phyloP scores from a whole-genome alignment of 2,888 invertebrate species.

The Pachydiplax longipennis region DNA sequence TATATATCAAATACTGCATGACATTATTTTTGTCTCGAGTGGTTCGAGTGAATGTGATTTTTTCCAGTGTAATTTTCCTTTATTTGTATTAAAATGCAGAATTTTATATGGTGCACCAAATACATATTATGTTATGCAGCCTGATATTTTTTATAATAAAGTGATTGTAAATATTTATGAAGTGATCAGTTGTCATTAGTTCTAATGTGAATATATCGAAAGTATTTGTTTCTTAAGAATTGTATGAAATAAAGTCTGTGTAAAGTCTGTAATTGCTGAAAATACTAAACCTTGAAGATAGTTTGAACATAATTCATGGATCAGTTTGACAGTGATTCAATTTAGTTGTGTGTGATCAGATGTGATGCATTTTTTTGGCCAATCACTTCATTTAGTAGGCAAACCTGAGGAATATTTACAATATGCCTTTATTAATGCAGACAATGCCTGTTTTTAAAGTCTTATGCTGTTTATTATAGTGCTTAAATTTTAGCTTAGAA shows the following conservation, averaged over 20 bases:
- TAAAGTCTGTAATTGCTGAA: background rate
- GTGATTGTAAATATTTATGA: background rate
- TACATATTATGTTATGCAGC: conserved; percentile 33
- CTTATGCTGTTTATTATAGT: too few relatives aligned
- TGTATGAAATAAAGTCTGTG: background rate
- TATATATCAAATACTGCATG: conserved; percentile 3
- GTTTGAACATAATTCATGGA: background rate
- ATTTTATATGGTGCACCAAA: conserved; percentile 28
- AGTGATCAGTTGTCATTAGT: background rate
- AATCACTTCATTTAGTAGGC: too few relatives aligned
- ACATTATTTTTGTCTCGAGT: conserved; percentile 1
- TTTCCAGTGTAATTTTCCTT: background rate
- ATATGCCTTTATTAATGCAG: too few relatives aligned
- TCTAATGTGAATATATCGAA: background rate
- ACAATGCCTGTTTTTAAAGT: too few relatives aligned
- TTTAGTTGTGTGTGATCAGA: too few relatives aligned
- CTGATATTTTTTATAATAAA: conserved; percentile 38
- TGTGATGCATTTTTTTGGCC: too few relatives aligned
- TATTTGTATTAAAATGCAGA: conserved; percentile 13
- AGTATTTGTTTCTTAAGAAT: background rate
- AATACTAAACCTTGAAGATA: background rate
- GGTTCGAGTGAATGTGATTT: conserved; percentile 21
- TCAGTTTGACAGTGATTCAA: background rate
- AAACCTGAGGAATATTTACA: too few relatives aligned
- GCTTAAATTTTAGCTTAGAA: too few relatives aligned